phyloP scores from a whole-genome alignment of 2,888 invertebrate species.

The Apantesis nais region DNA sequence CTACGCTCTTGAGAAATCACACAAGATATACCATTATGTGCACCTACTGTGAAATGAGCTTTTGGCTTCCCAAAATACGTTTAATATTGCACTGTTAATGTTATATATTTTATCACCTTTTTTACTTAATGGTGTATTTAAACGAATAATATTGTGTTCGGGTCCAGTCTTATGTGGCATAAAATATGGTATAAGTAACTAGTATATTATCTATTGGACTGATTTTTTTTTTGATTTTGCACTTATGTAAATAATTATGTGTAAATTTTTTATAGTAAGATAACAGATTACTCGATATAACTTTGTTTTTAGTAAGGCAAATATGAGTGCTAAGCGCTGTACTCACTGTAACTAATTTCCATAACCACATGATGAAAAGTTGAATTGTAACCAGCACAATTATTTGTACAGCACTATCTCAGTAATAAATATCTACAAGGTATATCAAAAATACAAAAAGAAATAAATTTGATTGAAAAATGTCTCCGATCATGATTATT shows the following conservation, averaged over 20 bases:
- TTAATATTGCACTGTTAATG: slow-evolving; percentile 58
- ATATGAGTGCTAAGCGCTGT: too few species aligned
- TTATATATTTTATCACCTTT: slow-evolving; percentile 33
- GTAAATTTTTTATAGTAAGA: too few species aligned
- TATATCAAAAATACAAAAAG: too few species aligned
- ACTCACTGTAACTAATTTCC: too few species aligned
- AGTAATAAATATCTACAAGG: too few species aligned
- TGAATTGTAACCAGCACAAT: too few species aligned
- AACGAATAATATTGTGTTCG: not conserved
- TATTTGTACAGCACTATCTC: too few species aligned
- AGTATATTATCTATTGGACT: not conserved
- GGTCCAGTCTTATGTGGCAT: not conserved
- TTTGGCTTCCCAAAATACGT: slow-evolving; percentile 65
- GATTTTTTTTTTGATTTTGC: not conserved
- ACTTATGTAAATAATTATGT: not conserved
- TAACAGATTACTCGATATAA: too few species aligned
- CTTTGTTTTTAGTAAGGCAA: too few species aligned
- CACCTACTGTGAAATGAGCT: slow-evolving; percentile 80
- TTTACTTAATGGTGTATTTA: slow-evolving; percentile 8
- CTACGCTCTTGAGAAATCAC: slow-evolving; percentile 71
- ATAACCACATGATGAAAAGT: too few species aligned
- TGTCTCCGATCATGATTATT: too few species aligned
- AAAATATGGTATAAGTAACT: not conserved
- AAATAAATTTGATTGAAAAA: too few species aligned
- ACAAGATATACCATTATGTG: slow-evolving; percentile 72